Evolutionary conservation across 2,797 vertebrate species (phyloP).

Genomic region (Denticeps clupeoides): DNA sequence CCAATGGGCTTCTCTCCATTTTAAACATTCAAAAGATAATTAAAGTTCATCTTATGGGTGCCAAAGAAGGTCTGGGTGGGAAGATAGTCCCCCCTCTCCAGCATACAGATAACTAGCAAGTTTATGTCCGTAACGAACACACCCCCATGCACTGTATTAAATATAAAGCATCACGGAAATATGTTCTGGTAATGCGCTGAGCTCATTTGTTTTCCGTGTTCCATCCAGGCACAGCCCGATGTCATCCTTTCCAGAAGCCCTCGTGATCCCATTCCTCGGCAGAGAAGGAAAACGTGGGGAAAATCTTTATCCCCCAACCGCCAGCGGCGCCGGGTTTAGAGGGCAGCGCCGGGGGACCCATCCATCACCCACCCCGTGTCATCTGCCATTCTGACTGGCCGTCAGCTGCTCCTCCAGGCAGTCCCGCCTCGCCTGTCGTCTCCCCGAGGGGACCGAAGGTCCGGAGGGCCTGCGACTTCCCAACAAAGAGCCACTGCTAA

Average conservation of each 20-base stretch:
- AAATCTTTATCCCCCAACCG: conserved; percentile 11
- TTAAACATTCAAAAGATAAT: no score
- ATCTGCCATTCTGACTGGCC: conserved; percentile 28
- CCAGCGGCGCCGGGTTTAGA: conserved; percentile 9
- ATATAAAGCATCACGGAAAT: no score
- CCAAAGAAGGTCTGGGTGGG: no score
- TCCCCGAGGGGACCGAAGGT: neutral
- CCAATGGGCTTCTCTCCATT: no score
- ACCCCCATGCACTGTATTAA: no score
- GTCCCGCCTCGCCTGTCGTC: conserved; percentile 7
- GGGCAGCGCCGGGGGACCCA: conserved; percentile 11
- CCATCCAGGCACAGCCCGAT: neutral
- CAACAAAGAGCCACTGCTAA: conserved; percentile 33
- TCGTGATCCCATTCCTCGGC: no score
- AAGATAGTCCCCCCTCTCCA: no score
- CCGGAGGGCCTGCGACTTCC: conserved; percentile 14
- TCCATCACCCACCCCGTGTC: conserved; percentile 24
- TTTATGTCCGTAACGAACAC: no score
- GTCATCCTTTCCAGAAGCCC: conserved; percentile 7
- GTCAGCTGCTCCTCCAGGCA: conserved; percentile 1
- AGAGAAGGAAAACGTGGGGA: conserved; percentile 20
- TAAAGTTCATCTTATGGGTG: no score
- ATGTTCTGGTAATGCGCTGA: no score
- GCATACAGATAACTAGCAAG: no score
- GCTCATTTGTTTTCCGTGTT: no score